phyloP scores from a whole-genome alignment of 2,888 invertebrate genomes.

The Arge pagana region DNA sequence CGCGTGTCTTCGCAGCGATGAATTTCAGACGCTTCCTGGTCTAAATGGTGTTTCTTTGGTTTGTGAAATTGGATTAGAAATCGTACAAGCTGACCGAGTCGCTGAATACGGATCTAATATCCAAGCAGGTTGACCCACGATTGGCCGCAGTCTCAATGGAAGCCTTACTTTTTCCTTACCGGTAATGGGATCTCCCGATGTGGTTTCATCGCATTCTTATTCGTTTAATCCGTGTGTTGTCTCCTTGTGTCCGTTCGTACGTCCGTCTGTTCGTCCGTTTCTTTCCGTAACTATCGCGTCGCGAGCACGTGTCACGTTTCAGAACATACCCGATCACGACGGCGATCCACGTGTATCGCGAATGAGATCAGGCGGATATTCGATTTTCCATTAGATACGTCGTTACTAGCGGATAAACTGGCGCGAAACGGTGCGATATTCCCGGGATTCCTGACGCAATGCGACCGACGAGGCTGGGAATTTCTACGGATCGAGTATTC shows the following conservation, averaged over 20 bases:
- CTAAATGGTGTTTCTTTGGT: no score
- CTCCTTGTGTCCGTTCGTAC: neutral
- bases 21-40: slow-evolving; percentile 52
- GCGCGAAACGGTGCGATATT: no score
- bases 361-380: no score
- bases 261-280: neutral
- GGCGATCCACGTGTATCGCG: no score
- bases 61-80: slow-evolving; percentile 57
- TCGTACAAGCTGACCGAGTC: slow-evolving; percentile 55
- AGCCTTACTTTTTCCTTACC: slow-evolving; percentile 57
- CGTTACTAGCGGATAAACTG: no score
- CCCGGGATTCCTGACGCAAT: no score
- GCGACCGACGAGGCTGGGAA: no score
- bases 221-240: slow-evolving; percentile 41
- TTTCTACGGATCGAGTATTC: no score
- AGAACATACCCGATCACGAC: no score
- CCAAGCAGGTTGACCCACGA: slow-evolving; percentile 53
- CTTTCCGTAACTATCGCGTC: neutral
- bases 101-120: slow-evolving; percentile 39
- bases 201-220: slow-evolving; percentile 58
- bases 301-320: slow-evolving; percentile 6
- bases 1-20: slow-evolving; percentile 41
- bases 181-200: slow-evolving; percentile 57
- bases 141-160: slow-evolving; percentile 56
- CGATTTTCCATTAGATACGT: no score